A percentile compares a stretch with the other conserved stretches of the same genome.
These are phyloP conservation scores for Rhagonycha lutea DNA, from an alignment of 2,888 invertebrate species.

Conservation along the genomic window DNA sequence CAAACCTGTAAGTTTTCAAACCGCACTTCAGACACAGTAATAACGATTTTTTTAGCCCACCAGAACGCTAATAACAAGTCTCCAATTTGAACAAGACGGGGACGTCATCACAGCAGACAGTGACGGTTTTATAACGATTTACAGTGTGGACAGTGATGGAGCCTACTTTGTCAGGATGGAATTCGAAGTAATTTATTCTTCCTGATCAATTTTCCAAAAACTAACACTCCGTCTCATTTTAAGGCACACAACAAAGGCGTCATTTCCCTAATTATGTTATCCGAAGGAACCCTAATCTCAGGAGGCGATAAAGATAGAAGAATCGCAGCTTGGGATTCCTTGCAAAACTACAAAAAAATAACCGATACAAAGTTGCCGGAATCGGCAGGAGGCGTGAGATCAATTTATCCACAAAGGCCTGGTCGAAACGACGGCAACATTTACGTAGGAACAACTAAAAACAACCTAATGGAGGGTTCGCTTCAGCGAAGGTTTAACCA, in stretches of 20 bases:
- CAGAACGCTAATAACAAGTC: conserved; percentile 80
- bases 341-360: conserved; percentile 87
- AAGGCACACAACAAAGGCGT: conserved; percentile 86
- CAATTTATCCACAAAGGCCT: conserved; percentile 85
- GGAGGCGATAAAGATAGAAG: conserved; percentile 90
- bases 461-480: conserved; percentile 89
- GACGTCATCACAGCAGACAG: conserved; percentile 92
- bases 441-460: conserved; percentile 88
- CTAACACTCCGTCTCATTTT: neutral
- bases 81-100: conserved; percentile 89
- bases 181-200: conserved; percentile 65
- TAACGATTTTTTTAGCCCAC: conserved; percentile 66
- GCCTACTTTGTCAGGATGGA: conserved; percentile 88
- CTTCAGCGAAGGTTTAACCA: conserved; percentile 84
- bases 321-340: conserved; percentile 90
- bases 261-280: conserved; percentile 83
- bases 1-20: conserved; percentile 66
- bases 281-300: conserved; percentile 87
- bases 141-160: conserved; percentile 86
- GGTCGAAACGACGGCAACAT: conserved; percentile 88
- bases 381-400: conserved; percentile 84
- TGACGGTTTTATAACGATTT: conserved; percentile 89
- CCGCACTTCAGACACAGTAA: conserved; percentile 9
- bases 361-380: conserved; percentile 90
- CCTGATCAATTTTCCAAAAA: neutral